Percentiles rank a stretch among this genome's conserved stretches.
phyloP scores from a whole-genome alignment of 2,797 vertebrate species.

The Onychomys arenicola region DNA sequence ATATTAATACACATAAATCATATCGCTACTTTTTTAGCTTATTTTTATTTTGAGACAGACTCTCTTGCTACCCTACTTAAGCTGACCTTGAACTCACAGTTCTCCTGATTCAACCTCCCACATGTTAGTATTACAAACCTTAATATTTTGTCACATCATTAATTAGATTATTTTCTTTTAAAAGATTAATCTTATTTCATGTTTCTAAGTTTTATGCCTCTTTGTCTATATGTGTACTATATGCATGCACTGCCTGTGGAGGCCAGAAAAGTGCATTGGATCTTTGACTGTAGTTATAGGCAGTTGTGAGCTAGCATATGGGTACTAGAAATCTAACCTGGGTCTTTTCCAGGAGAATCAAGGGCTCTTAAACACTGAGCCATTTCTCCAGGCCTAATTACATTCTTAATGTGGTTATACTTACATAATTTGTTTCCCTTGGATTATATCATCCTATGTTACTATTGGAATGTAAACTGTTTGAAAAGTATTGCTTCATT shows the following conservation, averaged over 20 bases:
- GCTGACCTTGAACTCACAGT: not conserved
- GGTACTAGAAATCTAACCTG: not conserved
- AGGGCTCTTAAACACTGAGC: not conserved
- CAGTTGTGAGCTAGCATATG: not conserved
- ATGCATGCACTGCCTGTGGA: not conserved
- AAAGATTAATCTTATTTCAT: not conserved
- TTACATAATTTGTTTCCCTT: slow-evolving; percentile 9
- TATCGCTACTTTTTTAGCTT: not conserved
- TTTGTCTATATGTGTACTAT: not conserved
- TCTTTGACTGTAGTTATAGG: not conserved
- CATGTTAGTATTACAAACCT: not conserved
- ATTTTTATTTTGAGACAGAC: not conserved
- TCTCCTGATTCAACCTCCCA: not conserved
- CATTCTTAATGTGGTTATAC: slow-evolving; percentile 1
- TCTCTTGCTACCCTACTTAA: not conserved
- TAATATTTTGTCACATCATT: slow-evolving; percentile 33
- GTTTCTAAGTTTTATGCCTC: not conserved
- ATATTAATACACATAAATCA: not conserved
- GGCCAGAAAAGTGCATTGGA: not conserved
- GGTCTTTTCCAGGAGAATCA: not conserved
- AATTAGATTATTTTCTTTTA: not conserved
- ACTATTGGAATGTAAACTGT: not conserved
- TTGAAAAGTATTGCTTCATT: slow-evolving; percentile 26
- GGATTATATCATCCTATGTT: not conserved
- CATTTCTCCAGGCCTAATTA: not conserved